Percentiles rank a stretch among this genome's conserved stretches.
These are phyloP conservation scores for Dicyrtoma fusca DNA, from an alignment of 2,888 invertebrate species.

Conservation along the genomic window DNA sequence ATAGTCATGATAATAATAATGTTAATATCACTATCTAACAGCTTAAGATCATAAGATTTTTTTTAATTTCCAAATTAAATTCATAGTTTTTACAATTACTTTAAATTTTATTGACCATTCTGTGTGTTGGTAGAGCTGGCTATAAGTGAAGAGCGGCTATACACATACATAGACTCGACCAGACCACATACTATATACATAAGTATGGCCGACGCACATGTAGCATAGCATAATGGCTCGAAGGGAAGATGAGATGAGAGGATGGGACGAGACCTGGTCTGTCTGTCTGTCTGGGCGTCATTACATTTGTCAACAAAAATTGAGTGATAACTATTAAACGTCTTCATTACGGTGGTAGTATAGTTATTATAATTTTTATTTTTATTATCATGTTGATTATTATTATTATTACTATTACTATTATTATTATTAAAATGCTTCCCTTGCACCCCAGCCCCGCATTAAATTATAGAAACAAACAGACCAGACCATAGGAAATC, in stretches of 20 bases:
- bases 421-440: not conserved
- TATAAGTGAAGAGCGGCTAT: not conserved
- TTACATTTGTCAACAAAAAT: too few species aligned
- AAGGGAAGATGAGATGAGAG: too few species aligned
- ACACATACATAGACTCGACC: too few species aligned
- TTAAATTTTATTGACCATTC: not conserved
- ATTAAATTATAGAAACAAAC: too few species aligned
- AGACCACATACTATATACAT: too few species aligned
- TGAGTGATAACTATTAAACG: too few species aligned
- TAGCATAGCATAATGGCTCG: too few species aligned
- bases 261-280: too few species aligned
- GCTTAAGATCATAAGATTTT: conserved; percentile 24
- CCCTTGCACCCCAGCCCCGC: not conserved
- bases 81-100: not conserved
- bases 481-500: too few species aligned
- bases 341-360: not conserved
- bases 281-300: too few species aligned
- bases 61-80: conserved; percentile 32
- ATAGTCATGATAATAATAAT: conserved; percentile 8
- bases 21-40: conserved; percentile 16
- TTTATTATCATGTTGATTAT: not conserved
- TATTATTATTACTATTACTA: conserved; percentile 1
- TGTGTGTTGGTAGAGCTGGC: too few species aligned
- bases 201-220: too few species aligned
- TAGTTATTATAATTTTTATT: not conserved